Base-by-base conservation (phyloP, 2,797 vertebrate genomes). In the Sebastiscus albofasciatus region DNA sequence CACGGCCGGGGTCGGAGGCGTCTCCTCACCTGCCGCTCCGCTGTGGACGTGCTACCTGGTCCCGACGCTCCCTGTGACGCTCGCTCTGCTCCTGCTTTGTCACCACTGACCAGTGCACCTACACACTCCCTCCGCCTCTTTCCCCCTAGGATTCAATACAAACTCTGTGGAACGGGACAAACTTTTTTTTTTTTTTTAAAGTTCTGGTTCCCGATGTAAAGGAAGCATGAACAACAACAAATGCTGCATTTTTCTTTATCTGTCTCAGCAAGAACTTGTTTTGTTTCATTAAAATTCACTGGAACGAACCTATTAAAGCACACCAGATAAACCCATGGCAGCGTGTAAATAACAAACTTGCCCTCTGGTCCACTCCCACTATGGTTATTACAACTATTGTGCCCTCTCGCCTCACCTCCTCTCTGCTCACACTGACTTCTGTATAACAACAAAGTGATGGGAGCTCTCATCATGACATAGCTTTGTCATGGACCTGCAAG, bases 31-130 rank as follows among this genome's bases (percentile, higher is more conserved):
- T 1, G 94, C 93, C 0, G 82, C 89, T 16, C 89, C 87, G 0
- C 75, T 73, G 80, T 42, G 81, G 61, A 82, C 70, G 36, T 77
- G 69, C 70, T 27, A 34, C 85, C 82, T 87, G 73, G 46, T 79
- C 31, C 64, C 18, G 13, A 33, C 60, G 9, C 69, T 93, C 54
- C 39, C 89, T 4, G 68, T 86, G 67, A 77, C 77, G 18, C 31
- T 94, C 2, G 27, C 85, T 52, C 71, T 93, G 56, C 73, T 95
- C 52, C 90, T 90, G 65, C 66, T 90, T 8, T 59, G 80, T 55
- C 85, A 22, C 14, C 95, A 95, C 90, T 96, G 93, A 96, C 90
- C 77, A 12, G 14, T 33, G 67, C 69, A 31, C 39, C 72, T 80
- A 58, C 68, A 56, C 68, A 67, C 64, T 71, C 61, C 52, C 61